Base-by-base conservation (phyloP, 2,113 vertebrate species). In the Zosterops borbonicus region DNA sequence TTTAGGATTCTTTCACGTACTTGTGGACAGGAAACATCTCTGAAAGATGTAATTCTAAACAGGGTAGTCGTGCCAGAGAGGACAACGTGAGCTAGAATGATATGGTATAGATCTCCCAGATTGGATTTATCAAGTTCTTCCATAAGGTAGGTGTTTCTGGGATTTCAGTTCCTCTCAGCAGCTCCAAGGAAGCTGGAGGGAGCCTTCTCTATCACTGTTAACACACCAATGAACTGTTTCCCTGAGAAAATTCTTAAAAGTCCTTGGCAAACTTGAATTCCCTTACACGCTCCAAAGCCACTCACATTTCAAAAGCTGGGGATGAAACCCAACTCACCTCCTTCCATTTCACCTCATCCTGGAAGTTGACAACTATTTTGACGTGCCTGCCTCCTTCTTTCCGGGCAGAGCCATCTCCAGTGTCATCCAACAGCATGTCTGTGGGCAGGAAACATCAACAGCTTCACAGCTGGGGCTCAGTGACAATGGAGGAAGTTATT, bases 371-470 rank as follows among this genome's bases (percentile, higher is more conserved):
- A 12, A 99, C 97, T 63, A 99, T 99, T 97, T 98, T 99, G 92
- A 99, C 99, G 4, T 98, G 99, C 65, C 99, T 98, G 70, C 99
- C 99, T 91, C 99, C 99, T 90, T 99, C 99, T 84, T 99, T 99
- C 89, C 99, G 98, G 75, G 98, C 94, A 85, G 98, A 98, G 76
- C 99, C 98, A 64, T 99, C 99, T 44, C 98, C 98, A 37, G 98
- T 96, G 95, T 99, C 99, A 92, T 99, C 99, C 94, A 99, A 96
- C 93, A 99, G 97, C 98, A 99, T 99, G 97, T 99, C 99, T 99
- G 97, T 58, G 89, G 95, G 95, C 70, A 95, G 76, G 94, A 96
- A 97, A 97, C 94, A 97, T 84, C 96, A 91, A 87, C 86, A 94
- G 55, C 91, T 87, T 97, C 82, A 92, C 87, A 97, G 94, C 89